Evolutionary conservation across 2,113 vertebrate species (phyloP).

Genomic region (Pipa parva): DNA sequence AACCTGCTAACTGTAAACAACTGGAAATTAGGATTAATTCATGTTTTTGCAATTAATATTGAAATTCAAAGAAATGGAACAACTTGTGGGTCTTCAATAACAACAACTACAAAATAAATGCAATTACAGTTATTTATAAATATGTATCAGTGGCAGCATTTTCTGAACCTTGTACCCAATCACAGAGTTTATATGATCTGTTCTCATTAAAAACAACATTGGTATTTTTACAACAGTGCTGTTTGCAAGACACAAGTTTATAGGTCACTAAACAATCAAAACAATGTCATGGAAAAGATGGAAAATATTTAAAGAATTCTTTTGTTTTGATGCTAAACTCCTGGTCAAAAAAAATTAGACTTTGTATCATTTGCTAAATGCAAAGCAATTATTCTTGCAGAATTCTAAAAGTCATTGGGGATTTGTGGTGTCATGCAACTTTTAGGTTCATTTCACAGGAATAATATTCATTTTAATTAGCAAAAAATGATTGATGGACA

Average conservation of each 20-base stretch:
- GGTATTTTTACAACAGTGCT: constrained; percentile 20
- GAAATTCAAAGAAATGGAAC: not conserved
- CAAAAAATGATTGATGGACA: constrained; percentile 72
- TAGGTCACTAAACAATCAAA: constrained; percentile 31
- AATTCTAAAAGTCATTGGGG: constrained; percentile 79
- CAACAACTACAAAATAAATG: not conserved
- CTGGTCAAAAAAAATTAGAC: constrained; percentile 53
- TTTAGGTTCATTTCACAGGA: constrained; percentile 73
- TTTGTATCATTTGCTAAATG: constrained; percentile 78
- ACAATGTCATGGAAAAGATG: constrained; percentile 1
- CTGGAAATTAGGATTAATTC: not conserved
- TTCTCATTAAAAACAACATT: constrained; percentile 29
- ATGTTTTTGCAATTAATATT: not conserved
- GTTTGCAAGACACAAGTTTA: constrained; percentile 17
- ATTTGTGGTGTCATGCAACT: constrained; percentile 72
- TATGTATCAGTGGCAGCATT: constrained; percentile 1
- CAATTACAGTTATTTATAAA: not conserved
- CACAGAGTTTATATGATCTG: constrained; percentile 17
- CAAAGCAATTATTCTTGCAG: constrained; percentile 75
- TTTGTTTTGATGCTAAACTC: constrained; percentile 17
- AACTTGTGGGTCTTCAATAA: not conserved
- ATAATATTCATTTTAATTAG: constrained; percentile 85
- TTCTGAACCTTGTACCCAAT: constrained; percentile 24
- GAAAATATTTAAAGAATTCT: constrained; percentile 15
- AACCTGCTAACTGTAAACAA: no score